Evolutionary conservation across 2,888 invertebrate genomes (phyloP), one percentile per base, ranked within the genome.

Genomic region (Siphlonurus alternatus): DNA sequence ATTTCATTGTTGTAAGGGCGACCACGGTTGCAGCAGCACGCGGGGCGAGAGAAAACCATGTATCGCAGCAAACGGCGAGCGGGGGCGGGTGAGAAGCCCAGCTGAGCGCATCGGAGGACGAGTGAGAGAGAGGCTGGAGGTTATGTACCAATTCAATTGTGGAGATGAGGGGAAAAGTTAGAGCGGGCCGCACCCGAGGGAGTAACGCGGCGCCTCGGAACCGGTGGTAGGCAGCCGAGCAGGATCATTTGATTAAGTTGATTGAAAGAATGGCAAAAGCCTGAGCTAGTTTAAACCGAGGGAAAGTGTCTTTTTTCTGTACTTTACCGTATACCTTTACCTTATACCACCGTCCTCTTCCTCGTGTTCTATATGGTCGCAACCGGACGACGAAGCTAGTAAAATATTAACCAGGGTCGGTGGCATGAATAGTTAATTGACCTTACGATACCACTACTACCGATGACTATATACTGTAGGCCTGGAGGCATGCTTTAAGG

Each of bases 171-270:
- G 22, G 60, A 20, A 22, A 20, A 60, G 22, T 20, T 18, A 23
- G 20, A 24, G 23, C 5, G 38, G 38, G 38, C 7, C 15, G 38
- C 15, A 5, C 38, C 38, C 38, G 18, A 60, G 60, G 60, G 60
- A 60, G 22, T 2, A 60, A 20, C 38, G 15, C 38, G 38, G 38
- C 20, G 24, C 60, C 60, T 60, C 18, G 60, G 18, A 10, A 24
- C 20, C 24, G n/a, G 38, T 19, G 25, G 23, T 61, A 24, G 25
- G 20, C 25, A 56, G 59, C 54, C 25, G 25, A 22, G 20, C 25
- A 56, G 59, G 59, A 59, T 63, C 63, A 63, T 63, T 63, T 63
- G 63, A 63, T 63, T 63, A 63, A 63, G 59, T 59, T 63, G 63
- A 63, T 63, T 63, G 63, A 63, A 63, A 60, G 54, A 63, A 53